These are phyloP conservation scores for Crocuta crocuta DNA, from an alignment of 2,113 vertebrate species.

Conservation along the genomic window DNA sequence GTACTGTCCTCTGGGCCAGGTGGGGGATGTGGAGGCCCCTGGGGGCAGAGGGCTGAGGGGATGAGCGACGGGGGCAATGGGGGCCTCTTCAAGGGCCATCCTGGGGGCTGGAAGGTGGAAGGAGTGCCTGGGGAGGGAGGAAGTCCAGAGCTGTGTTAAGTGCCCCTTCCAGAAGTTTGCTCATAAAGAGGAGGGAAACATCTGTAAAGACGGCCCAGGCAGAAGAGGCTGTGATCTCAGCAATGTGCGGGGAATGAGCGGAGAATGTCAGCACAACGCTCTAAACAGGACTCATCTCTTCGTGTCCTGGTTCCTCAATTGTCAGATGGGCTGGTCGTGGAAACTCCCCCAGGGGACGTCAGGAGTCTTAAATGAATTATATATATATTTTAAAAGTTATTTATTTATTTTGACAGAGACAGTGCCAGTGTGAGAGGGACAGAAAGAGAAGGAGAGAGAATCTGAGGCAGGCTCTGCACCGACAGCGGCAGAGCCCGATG, in stretches of 20 bases:
- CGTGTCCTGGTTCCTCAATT: neutral
- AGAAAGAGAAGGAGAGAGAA: too few relatives aligned
- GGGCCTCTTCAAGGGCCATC: neutral
- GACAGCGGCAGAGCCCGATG: too few relatives aligned
- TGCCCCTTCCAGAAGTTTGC: neutral
- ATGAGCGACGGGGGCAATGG: too few relatives aligned
- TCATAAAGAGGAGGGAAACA: neutral
- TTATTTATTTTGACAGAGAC: too few relatives aligned
- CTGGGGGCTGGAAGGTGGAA: neutral
- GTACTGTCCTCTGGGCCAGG: too few relatives aligned
- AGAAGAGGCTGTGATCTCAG: neutral
- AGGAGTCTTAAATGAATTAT: neutral
- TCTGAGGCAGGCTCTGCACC: too few relatives aligned
- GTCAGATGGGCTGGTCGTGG: neutral
- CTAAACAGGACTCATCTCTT: neutral
- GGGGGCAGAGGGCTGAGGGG: neutral
- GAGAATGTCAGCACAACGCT: rapidly evolving
- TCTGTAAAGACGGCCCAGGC: neutral
- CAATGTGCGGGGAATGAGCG: too few relatives aligned
- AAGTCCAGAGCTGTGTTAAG: too few relatives aligned
- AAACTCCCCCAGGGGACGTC: rapidly evolving
- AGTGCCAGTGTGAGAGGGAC: too few relatives aligned
- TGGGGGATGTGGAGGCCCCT: rapidly evolving
- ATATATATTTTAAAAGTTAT: too few relatives aligned
- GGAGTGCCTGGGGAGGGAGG: neutral